Base-by-base conservation (phyloP, 2,797 vertebrate species). In the Pangasius mekongensis region DNA sequence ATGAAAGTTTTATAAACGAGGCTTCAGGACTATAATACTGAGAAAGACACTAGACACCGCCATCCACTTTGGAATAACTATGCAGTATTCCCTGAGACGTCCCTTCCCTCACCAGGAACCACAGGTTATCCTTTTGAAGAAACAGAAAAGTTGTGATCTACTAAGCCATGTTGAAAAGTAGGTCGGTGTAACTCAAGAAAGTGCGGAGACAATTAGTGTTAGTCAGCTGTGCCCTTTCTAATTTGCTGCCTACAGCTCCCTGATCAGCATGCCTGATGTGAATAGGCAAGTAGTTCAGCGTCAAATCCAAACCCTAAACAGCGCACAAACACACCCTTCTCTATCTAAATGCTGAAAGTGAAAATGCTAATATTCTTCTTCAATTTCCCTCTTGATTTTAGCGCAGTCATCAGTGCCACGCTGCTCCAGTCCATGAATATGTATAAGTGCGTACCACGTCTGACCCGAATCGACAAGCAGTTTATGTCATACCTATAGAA, bases 151-250 rank as follows among this genome's bases (percentile, higher is more conserved):
- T 78, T n/a, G 62, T 84, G 83, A 89, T 91, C 85, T 89, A 74
- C 86, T 78, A 83, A 88, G 49, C 49, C 60, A 60, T 78, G 78
- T 82, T 87, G 69, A 66, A 58, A 88, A 92, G 82, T 91, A 90
- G 92, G 90, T 91, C 90, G 85, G 52, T 13, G 84, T 87, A 87
- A 85, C 82, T 86, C 81, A 84, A 90, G 87, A 86, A 87, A 84
- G 85, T 78, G 86, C 66, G 77, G 87, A 89, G 82, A 90, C 87
- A 91, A 80, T 92, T 89, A 92, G 89, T 88, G 56, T 87, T 82
- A 85, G 88, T 89, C 89, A 87, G 89, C 88, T 91, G 80, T 77
- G 71, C 74, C 84, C 43, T 24, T 87, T 86, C 86, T 88, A 89
- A 90, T 91, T 86, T 84, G 74, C 87, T 69, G 73, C 47, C 86